A percentile compares a stretch with the other conserved stretches of the same genome.
Conservation (phyloP, 1,140 invertebrate species). For the Halictus rubicundus region DNA sequence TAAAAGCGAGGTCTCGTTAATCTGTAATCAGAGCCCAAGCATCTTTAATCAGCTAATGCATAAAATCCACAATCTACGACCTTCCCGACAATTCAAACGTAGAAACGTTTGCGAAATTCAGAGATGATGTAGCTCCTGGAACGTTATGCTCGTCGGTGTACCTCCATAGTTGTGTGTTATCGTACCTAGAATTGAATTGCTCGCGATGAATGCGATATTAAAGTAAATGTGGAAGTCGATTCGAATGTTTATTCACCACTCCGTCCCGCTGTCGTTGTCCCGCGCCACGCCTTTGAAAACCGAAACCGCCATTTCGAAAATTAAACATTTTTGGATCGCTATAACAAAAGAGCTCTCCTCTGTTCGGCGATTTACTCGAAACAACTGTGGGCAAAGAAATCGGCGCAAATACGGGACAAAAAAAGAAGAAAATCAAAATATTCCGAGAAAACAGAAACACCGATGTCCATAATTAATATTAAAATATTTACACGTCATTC, state of each 20-base stretch:
- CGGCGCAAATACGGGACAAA: no score
- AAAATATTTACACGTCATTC: no score
- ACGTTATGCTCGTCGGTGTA: not conserved
- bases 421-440: no score
- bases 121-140: not conserved
- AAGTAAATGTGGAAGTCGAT: slow-evolving; percentile 1
- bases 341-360: no score
- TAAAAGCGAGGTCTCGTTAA: no score
- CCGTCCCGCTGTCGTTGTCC: not conserved
- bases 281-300: not conserved
- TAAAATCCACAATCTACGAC: not conserved
- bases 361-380: no score
- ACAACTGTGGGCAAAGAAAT: no score
- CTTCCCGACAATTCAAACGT: not conserved
- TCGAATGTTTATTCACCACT: not conserved
- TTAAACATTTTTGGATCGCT: not conserved
- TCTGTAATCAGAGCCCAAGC: no score
- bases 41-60: not conserved
- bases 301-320: not conserved
- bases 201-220: not conserved
- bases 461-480: no score
- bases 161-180: slow-evolving; percentile 1
- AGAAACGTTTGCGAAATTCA: not conserved
- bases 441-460: no score
- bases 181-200: not conserved